Percentiles rank a stretch among this genome's conserved stretches.
Evolutionary conservation across 2,797 vertebrate species (phyloP).

Genomic region (Gallinago stenura): DNA sequence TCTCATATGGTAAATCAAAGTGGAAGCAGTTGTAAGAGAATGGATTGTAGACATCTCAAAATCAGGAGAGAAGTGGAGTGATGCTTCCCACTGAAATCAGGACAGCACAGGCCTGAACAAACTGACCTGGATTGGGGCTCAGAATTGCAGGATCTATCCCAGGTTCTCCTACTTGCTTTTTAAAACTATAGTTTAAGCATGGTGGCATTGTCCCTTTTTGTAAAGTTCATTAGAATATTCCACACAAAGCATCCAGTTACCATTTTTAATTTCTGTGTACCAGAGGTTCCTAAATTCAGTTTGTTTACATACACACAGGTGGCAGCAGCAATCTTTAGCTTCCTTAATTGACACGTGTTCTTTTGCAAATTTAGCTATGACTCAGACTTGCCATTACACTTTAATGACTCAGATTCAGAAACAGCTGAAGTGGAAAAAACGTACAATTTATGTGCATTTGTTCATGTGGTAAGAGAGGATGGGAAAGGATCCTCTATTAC

Average conservation of each 20-base stretch:
- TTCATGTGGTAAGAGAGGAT: not conserved
- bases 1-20: not conserved
- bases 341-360: conserved; percentile 6
- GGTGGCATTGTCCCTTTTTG: not conserved
- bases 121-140: not conserved
- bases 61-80: not conserved
- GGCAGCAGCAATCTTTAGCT: conserved; percentile 23
- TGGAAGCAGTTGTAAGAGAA: not conserved
- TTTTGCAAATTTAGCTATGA: conserved; percentile 35
- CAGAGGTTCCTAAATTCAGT: not conserved
- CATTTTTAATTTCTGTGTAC: not conserved
- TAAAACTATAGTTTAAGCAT: not conserved
- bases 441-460: conserved; percentile 1
- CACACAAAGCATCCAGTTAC: not conserved
- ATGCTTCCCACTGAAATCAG: not conserved
- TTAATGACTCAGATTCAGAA: conserved; percentile 20
- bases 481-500: not conserved
- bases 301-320: conserved; percentile 20
- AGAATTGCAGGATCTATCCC: not conserved
- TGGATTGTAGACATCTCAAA: not conserved
- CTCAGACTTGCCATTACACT: conserved; percentile 6
- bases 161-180: not conserved
- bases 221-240: not conserved
- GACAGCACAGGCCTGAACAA: not conserved
- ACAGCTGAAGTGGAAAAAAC: not conserved